Conservation (phyloP, 2,888 invertebrate species). For the Stegophylla sp. region DNA sequence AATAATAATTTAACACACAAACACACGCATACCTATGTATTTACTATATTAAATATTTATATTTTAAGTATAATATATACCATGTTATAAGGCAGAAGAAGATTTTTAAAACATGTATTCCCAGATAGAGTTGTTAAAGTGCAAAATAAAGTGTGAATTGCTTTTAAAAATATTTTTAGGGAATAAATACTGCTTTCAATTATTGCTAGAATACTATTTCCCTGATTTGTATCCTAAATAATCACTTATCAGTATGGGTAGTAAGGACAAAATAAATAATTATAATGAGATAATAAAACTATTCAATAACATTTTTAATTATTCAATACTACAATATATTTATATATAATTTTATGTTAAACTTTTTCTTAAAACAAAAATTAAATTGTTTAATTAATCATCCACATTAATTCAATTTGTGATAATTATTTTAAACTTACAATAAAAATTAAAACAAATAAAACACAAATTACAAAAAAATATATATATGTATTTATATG, state of each 20-base stretch:
- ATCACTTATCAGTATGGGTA: neutral
- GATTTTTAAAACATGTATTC: slow-evolving; percentile 41
- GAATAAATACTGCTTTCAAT: slow-evolving; percentile 6
- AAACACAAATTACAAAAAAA: slow-evolving; percentile 43
- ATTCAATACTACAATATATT: slow-evolving; percentile 54
- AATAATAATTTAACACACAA: slow-evolving; percentile 15
- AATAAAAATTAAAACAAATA: slow-evolving; percentile 42
- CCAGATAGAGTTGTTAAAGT: slow-evolving; percentile 41
- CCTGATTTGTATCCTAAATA: neutral
- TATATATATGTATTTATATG: slow-evolving; percentile 4
- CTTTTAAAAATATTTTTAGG: neutral
- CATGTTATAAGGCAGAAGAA: slow-evolving; percentile 31
- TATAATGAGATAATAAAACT: slow-evolving; percentile 46
- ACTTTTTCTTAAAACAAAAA: slow-evolving; percentile 23
- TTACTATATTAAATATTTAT: too few species aligned
- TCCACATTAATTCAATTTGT: slow-evolving; percentile 21
- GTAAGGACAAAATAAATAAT: slow-evolving; percentile 43
- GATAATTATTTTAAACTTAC: slow-evolving; percentile 36
- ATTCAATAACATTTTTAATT: slow-evolving; percentile 43
- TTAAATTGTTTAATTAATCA: slow-evolving; percentile 31
- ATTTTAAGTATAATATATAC: neutral
- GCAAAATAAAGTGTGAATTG: slow-evolving; percentile 43
- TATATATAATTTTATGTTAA: slow-evolving; percentile 40
- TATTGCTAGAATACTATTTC: neutral
- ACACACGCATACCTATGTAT: neutral